Evolutionary conservation across 1,140 invertebrate species (phyloP), one percentile per base, ranked within the genome.

Genomic region (Schlechtendalia chinensis): DNA sequence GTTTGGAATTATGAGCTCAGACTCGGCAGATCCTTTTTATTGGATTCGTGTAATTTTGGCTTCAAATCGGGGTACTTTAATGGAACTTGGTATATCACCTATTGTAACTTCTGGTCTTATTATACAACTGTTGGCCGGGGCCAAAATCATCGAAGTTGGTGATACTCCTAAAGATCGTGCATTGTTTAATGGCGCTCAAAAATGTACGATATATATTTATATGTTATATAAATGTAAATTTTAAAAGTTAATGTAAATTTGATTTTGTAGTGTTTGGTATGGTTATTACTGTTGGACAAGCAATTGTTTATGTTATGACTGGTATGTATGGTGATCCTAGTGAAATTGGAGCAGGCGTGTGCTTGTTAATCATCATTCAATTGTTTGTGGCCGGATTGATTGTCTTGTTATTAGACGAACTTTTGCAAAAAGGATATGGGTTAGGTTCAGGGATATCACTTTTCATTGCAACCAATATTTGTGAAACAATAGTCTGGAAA

Each of bases 281-380:
- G 97, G 95, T 99, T n/a, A 99, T 99, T 82, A 99, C 98, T 19
- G 93, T 99, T 83, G 98, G 98, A 83, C 98, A 99, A 89, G 96
- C 98, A n/a, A 99, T 99, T 85, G 97, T 99, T 1, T 99, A 99
- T 86, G 98, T 99, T n/a, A 97, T 99, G 95, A 99, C 98, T 82
- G 98, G 96, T 83, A 98, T 99, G 96, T 99, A 99, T 85, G 98
- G 98, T 54, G 97, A 99, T 85, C 98, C 98, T 71, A 90, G 95
- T 83, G 98, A 99, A 87, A 98, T 99, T 85, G 98, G 98, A 81
- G 95, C 96, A 83, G 98, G 98, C 83, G 96, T 99, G 81, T 99
- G 98, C 87, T 89, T 99, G 39, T 89, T 99, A 65, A 99, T 99
- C 87, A 98, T 99, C 86, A 98, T 99, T 82, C 95, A 99, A 88